Evolutionary conservation across 2,797 vertebrate species (phyloP).

Genomic region (Lerista edwardsae): DNA sequence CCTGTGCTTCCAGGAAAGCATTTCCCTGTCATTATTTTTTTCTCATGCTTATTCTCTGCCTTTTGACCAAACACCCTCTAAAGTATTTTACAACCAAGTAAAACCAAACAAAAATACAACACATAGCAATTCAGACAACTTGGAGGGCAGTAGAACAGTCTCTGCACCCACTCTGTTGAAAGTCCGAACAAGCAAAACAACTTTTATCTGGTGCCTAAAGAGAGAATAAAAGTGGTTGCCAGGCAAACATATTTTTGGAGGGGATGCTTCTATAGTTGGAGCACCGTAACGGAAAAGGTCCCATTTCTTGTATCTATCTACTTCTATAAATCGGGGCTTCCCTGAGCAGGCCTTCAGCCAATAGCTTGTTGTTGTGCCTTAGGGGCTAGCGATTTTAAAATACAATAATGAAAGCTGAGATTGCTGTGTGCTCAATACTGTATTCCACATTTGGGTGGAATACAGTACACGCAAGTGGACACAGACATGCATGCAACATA

Average conservation of each 20-base stretch:
- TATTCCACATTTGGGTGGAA: neutral
- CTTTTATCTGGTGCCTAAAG: neutral
- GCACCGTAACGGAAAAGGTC: neutral
- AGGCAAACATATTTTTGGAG: neutral
- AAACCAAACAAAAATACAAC: neutral
- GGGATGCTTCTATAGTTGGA: neutral
- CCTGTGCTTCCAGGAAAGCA: no score
- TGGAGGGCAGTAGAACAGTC: no score
- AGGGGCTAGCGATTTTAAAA: neutral
- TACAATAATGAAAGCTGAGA: neutral
- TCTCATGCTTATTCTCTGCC: neutral
- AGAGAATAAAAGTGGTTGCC: no score
- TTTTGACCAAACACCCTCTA: neutral
- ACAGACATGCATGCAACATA: neutral
- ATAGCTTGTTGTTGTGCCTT: neutral
- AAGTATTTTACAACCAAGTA: neutral
- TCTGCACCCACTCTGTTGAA: neutral
- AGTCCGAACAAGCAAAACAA: neutral
- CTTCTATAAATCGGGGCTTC: no score
- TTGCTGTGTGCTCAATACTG: neutral
- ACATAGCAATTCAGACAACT: neutral
- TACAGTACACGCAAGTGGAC: no score
- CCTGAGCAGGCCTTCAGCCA: neutral
- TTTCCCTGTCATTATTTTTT: no score
- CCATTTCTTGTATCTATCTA: no score